phyloP scores from a whole-genome alignment of 2,888 invertebrate species.

The Chaitophorus viminalis region DNA sequence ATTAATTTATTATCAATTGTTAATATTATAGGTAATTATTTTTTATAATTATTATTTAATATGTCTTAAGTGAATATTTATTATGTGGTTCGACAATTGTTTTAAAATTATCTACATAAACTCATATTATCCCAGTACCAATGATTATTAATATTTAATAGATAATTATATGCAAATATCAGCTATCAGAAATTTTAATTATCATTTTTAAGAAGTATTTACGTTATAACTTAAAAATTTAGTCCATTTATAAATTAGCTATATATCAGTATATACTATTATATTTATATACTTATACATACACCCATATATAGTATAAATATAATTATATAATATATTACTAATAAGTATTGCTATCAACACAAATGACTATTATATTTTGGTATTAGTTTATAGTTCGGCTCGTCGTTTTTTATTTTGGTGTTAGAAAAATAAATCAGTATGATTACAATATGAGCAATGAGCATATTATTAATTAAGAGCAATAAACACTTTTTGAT shows the following conservation, averaged over 20 bases:
- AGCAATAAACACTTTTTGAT: constrained; percentile 4
- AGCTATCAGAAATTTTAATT: background rate
- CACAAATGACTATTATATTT: background rate
- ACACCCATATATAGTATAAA: too few species aligned
- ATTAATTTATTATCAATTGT: too few species aligned
- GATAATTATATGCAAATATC: background rate
- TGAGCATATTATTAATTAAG: background rate
- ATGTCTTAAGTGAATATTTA: too few species aligned
- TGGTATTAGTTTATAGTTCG: background rate
- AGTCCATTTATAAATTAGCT: background rate
- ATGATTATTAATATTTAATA: background rate
- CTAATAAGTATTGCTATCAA: background rate
- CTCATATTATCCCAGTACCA: background rate
- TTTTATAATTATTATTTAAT: too few species aligned
- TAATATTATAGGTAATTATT: too few species aligned
- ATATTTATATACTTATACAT: too few species aligned
- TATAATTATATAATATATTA: too few species aligned
- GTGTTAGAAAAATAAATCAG: background rate
- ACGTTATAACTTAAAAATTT: background rate
- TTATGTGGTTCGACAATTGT: too few species aligned
- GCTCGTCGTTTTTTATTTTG: background rate
- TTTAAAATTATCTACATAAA: too few species aligned
- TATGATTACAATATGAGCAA: background rate
- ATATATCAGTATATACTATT: background rate
- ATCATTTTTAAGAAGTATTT: constrained; percentile 4